Conservation (phyloP, 2,888 invertebrate genomes). For the Malachius bipustulatus region DNA sequence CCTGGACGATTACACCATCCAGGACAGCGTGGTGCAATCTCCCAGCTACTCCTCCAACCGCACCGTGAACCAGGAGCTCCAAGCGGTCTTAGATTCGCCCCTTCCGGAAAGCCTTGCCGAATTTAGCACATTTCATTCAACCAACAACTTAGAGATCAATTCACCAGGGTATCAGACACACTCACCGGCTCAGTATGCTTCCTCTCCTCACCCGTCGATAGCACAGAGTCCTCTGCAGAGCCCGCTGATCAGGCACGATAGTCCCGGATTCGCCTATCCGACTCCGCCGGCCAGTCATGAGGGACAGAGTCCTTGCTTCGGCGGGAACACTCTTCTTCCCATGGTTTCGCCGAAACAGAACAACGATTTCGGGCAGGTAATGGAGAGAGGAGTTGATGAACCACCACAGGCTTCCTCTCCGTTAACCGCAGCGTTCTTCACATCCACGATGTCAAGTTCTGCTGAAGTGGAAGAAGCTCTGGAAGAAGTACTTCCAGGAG, state of each 20-base stretch:
- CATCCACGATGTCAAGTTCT: constrained; percentile 73
- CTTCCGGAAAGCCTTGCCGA: constrained; percentile 70
- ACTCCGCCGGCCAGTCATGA: constrained; percentile 83
- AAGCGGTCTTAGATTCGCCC: constrained; percentile 66
- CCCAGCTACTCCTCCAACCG: constrained; percentile 38
- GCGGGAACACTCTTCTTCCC: constrained; percentile 33
- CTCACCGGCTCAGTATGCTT: constrained; percentile 34
- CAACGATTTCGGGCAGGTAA: constrained; percentile 31
- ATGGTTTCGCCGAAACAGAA: constrained; percentile 37
- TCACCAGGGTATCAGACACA: constrained; percentile 36
- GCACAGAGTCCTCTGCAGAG: constrained; percentile 52
- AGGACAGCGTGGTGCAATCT: constrained; percentile 42
- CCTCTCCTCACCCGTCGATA: constrained; percentile 36
- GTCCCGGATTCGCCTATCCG: constrained; percentile 72
- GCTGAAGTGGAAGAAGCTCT: constrained; percentile 79
- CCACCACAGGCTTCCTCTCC: constrained; percentile 69
- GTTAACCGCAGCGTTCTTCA: constrained; percentile 71
- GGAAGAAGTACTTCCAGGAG: constrained; percentile 72
- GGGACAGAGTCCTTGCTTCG: constrained; percentile 53
- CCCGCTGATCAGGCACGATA: constrained; percentile 48
- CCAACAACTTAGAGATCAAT: constrained; percentile 35
- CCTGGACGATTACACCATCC: constrained; percentile 50
- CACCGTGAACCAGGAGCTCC: constrained; percentile 57
- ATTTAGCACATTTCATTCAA: constrained; percentile 66
- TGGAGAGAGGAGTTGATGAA: constrained; percentile 42